phyloP scores from a whole-genome alignment of 2,888 invertebrate species.

The Drosophila ezoana region DNA sequence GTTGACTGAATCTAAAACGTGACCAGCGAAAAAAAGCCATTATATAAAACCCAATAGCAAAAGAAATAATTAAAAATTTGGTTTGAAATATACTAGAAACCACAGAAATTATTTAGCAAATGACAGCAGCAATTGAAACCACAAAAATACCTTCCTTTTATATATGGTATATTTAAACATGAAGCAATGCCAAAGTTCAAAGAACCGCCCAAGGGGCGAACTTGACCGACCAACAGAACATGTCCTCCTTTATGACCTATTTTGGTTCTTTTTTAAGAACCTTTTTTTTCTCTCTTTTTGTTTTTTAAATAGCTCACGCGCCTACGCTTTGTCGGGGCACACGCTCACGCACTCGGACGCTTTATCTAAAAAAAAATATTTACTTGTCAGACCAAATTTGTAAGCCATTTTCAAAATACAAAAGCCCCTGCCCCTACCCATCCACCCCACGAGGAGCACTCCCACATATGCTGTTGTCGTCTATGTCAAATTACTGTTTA shows the following conservation, averaged over 20 bases:
- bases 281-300: slow-evolving; percentile 15
- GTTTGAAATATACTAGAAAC: slow-evolving; percentile 45
- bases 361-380: slow-evolving; percentile 71
- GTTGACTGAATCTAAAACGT: slow-evolving; percentile 7
- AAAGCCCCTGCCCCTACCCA: slow-evolving; percentile 3
- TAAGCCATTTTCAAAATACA: slow-evolving; percentile 64
- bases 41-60: slow-evolving; percentile 3
- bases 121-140: slow-evolving; percentile 68
- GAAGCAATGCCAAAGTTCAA: slow-evolving; percentile 40
- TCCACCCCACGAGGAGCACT: slow-evolving; percentile 3
- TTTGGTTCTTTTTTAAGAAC: slow-evolving; percentile 28
- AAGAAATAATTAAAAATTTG: slow-evolving; percentile 36
- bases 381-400: slow-evolving; percentile 57
- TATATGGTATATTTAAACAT: slow-evolving; percentile 9
- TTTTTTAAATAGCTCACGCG: slow-evolving; percentile 54
- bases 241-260: slow-evolving; percentile 52
- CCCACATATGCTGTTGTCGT: slow-evolving; percentile 70
- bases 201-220: slow-evolving; percentile 11
- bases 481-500: slow-evolving; percentile 79
- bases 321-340: slow-evolving; percentile 46
- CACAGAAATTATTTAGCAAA: slow-evolving; percentile 49
- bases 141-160: slow-evolving; percentile 38
- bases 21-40: slow-evolving; percentile 2
- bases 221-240: slow-evolving; percentile 50
- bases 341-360: slow-evolving; percentile 66